These are phyloP conservation scores for Indri indri DNA, from an alignment of 2,113 vertebrate genomes.

Conservation along the genomic window DNA sequence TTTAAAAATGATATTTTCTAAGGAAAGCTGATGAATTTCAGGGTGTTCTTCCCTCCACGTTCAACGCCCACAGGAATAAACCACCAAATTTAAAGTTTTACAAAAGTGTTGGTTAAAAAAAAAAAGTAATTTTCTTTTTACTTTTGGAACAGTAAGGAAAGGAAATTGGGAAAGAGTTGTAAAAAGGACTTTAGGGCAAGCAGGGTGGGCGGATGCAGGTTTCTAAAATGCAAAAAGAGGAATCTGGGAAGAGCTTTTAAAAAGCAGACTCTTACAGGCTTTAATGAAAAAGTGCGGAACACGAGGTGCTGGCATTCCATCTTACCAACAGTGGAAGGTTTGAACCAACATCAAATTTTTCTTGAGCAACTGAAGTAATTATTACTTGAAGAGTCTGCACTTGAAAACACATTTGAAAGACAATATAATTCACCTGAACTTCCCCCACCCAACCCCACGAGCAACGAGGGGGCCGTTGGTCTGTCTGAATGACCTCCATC, in stretches of 20 bases:
- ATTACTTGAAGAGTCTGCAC: background rate
- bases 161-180: background rate
- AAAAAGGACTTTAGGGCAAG: background rate
- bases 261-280: background rate
- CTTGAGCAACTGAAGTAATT: background rate
- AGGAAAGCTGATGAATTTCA: slow-evolving; percentile 20
- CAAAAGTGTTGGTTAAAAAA: background rate
- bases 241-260: background rate
- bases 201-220: background rate
- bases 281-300: background rate
- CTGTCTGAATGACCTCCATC: background rate
- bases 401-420: background rate
- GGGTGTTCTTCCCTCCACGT: background rate
- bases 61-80: slow-evolving; percentile 8
- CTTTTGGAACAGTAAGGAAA: background rate
- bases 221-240: background rate
- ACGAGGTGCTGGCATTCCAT: background rate
- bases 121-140: background rate
- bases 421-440: background rate
- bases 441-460: background rate
- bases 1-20: slow-evolving; percentile 26
- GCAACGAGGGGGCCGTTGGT: background rate
- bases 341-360: background rate
- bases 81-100: slow-evolving; percentile 1
- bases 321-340: background rate